Evolutionary conservation across 2,888 invertebrate species (phyloP), one percentile per base, ranked within the genome.

Genomic region (Drosophila anomalata): DNA sequence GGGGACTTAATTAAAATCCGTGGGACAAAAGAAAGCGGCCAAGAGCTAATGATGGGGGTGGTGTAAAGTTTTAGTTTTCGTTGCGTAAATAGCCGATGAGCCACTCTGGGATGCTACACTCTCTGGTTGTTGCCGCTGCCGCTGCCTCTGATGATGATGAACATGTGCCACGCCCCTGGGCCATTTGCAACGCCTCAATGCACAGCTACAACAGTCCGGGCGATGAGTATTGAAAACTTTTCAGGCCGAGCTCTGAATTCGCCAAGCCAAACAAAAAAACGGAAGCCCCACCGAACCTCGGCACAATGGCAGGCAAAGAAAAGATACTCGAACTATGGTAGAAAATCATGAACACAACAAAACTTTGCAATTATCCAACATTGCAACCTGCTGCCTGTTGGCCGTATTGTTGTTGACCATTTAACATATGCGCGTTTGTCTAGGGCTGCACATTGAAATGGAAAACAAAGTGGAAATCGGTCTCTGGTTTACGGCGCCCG

Each of bases 121-220:
- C 50, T 66, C 56, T 20, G 14, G 31, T 51, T 33, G 12, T 33
- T 3, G 9, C 12, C 1, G 36, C 41, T 41, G 41, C 14, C n/a
- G 14, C 24, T 36, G 36, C 52, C 22, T 42, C 31, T 70, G 65
- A 59, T 60, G 77, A 76, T 82, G 84, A 83, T 78, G 89, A 86
- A 73, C 84, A 82, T 72, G 79, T 79, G 84, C 79, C 89, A 88
- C 85, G 85, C 87, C 87, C 76, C 86, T 12, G 53, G 68, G 63
- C 69, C 87, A 76, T 78, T 88, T 79, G 84, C 73, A 84, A 89
- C 88, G 89, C 78, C 76, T 87, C 78, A 85, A 79, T 88, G 89
- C 87, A 88, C 88, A 77, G 48, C 51, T 72, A 72, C 81, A 75
- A 60, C 36, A 58, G 46, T 56, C 58, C 42, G 20, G 26, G 26